These are phyloP conservation scores for Drosophila hamatofila DNA, from an alignment of 2,888 invertebrate genomes.

Conservation along the genomic window DNA sequence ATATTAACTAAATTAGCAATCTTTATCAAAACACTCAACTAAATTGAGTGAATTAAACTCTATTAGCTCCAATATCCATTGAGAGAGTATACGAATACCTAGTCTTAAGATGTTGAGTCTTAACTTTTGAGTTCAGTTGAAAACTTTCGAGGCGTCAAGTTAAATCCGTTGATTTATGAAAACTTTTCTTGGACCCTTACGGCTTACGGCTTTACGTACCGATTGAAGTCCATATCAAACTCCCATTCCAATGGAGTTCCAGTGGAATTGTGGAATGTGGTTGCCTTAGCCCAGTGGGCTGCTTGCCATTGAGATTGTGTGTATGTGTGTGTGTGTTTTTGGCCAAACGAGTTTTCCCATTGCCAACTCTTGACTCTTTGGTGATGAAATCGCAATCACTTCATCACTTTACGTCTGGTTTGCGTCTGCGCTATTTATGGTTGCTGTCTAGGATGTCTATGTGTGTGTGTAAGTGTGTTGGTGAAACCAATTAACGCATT, in stretches of 20 bases:
- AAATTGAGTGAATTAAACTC: background rate
- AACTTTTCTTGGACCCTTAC: conserved; percentile 41
- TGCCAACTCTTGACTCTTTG: background rate
- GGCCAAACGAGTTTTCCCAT: conserved; percentile 45
- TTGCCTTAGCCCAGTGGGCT: conserved; percentile 38
- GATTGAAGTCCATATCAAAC: background rate
- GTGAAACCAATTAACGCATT: conserved; percentile 73
- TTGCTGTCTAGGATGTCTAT: conserved; percentile 36
- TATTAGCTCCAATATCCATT: background rate
- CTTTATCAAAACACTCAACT: background rate
- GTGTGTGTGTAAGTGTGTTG: conserved; percentile 11
- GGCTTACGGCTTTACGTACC: conserved; percentile 20
- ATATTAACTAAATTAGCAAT: conserved; percentile 1
- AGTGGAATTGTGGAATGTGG: conserved; percentile 52
- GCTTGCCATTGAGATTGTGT: conserved; percentile 30
- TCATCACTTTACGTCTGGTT: conserved; percentile 49
- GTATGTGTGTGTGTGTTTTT: conserved; percentile 23
- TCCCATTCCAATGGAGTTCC: conserved; percentile 24
- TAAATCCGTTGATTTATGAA: conserved; percentile 71
- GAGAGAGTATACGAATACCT: background rate
- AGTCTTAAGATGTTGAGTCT: background rate
- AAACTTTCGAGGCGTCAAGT: conserved; percentile 37
- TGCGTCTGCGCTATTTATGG: conserved; percentile 42
- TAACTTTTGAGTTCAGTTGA: conserved; percentile 27
- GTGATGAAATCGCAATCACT: conserved; percentile 52